Base-by-base conservation (phyloP, 2,888 invertebrate species). In the Amphipyra berbera region DNA sequence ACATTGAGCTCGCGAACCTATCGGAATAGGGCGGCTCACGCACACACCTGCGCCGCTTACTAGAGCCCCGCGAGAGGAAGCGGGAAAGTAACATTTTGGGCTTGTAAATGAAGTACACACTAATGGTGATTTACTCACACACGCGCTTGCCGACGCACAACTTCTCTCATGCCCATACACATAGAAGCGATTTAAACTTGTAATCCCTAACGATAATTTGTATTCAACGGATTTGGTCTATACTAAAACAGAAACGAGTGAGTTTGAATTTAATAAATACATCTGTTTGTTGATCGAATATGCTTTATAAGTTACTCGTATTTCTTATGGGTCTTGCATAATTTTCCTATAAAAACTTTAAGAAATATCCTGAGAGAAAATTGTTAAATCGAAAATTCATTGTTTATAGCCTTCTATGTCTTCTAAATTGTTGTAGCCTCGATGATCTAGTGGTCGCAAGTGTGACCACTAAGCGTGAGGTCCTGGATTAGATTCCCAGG, bases 151-250 rank as follows among this genome's bases (percentile, higher is more conserved):
- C 78, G 77, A 87, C 86, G 84, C 87, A 85, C 86, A 81, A 81
- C 70, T 79, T 76, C 83, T 85, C 84, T 82, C 80, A 79, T 87
- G 87, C 83, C 83, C 82, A 86, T 89, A 90, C 87, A 90, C 90
- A 88, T 88, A 87, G 81, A 78, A 88, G 84, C 90, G 91, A 92
- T 91, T 92, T 91, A 90, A 94, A 94, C 90, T 94, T 94, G 91
- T 94, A 93, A 94, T 93, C 92, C 91, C 86, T 88, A 89, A 92
- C 89, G 91, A 93, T 93, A 89, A 94, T 94, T 93, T 92, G 89
- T 91, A 92, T 93, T 90, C 90, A 89, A 89, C 86, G 89, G 88
- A 90, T 91, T 90, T 87, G 79, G 88, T 86, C 87, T 88, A 83
- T 80, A 78, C 72, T 78, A 82, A 83, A 82, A 83, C 77, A 81